phyloP scores from a whole-genome alignment of 2,888 invertebrate species.

The Ischnura elegans region DNA sequence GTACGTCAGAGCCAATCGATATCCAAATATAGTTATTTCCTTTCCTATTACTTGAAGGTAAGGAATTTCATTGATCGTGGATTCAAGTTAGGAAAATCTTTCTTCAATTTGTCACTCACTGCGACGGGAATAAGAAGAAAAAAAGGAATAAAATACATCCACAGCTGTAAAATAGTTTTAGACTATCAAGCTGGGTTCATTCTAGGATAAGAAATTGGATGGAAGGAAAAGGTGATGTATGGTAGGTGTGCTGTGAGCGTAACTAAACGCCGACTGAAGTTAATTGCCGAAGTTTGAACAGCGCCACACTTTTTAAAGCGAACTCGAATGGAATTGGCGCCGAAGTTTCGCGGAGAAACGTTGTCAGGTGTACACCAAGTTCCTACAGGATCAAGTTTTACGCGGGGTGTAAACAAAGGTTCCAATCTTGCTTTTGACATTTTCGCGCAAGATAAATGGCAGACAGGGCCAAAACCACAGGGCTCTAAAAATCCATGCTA shows the following conservation, averaged over 20 bases:
- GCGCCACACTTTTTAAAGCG: background rate
- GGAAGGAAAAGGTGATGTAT: background rate
- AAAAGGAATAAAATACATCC: background rate
- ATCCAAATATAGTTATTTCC: too few species aligned
- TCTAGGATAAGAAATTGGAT: background rate
- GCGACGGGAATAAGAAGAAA: background rate
- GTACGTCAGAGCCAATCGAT: too few species aligned
- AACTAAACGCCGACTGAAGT: background rate
- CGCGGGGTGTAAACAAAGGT: background rate
- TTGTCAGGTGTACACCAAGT: background rate
- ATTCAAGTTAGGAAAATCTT: too few species aligned
- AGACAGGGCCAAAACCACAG: background rate
- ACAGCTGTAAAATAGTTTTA: background rate
- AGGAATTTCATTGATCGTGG: too few species aligned
- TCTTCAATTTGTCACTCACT: background rate
- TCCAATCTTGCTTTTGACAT: background rate
- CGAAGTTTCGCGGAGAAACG: background rate
- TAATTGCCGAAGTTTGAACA: background rate
- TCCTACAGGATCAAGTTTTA: background rate
- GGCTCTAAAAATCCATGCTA: too few species aligned
- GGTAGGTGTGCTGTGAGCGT: background rate
- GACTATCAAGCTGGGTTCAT: background rate
- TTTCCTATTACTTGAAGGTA: too few species aligned
- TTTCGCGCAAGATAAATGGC: background rate
- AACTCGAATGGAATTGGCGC: background rate